Base-by-base conservation (phyloP, 2,113 vertebrate genomes). In the Oncorhynchus mykiss region DNA sequence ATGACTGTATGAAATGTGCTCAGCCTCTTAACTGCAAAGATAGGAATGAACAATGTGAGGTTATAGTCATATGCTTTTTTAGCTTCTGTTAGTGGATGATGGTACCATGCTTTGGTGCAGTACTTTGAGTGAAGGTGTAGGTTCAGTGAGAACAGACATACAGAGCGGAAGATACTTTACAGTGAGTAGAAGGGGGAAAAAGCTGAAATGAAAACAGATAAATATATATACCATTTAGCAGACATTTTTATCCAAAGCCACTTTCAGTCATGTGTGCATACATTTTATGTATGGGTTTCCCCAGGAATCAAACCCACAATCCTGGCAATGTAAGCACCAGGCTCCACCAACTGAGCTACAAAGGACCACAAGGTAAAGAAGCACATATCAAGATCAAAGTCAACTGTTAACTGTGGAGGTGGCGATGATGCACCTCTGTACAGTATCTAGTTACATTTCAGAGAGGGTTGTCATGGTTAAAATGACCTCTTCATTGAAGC, bases 371-470 rank as follows among this genome's bases (percentile, higher is more conserved):
- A 84, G 72, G 3, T 27, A 27, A 78, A 64, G 29, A 79, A 67
- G 76, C 73, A 84, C 67, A 78, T 70, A 83, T 83, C 39, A 3
- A 83, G 85, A 86, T 78, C 79, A 84, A 81, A 82, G 80, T 84
- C 78, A 73, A 71, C 78, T 82, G 75, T 70, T 78, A 34, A 80
- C 73, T 82, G 67, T 87, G 78, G 79, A 84, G 82, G 82, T 89
- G 79, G 80, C 64, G 59, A 67, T 51, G 64, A 51, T 67, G n/a
- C 7, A 71, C 79, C 70, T 79, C 72, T 78, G 2, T 69, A 59
- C 72, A 62, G 80, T 87, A n/a, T 62, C 57, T 77, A 90, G 89
- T 87, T 90, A 82, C 83, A 91, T 86, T 78, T 20, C 64, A 73
- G 78, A 87, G 84, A 85, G 73, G 59, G 78, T 60, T 73, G 57